Evolutionary conservation across 2,113 vertebrate genomes (phyloP).

Genomic region (Oreochromis niloticus): DNA sequence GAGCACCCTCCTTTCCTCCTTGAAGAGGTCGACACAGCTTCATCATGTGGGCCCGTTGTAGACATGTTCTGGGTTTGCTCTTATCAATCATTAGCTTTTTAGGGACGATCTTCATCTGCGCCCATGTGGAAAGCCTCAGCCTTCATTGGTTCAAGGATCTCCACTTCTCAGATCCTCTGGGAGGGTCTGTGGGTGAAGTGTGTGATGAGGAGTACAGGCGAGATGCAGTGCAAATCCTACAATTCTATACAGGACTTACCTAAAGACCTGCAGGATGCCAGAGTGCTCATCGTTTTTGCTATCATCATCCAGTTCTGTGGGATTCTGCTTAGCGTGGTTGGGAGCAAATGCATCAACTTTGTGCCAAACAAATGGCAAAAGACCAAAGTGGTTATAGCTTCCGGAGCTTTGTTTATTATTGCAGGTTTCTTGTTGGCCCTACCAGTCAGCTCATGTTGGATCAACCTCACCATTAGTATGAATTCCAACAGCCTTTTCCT

Average conservation of each 20-base stretch:
- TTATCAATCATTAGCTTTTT: conserved; percentile 80
- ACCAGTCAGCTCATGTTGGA: conserved; percentile 74
- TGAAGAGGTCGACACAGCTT: neutral
- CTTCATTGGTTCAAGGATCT: conserved; percentile 83
- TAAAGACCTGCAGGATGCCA: too few species aligned
- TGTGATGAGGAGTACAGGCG: conserved; percentile 66
- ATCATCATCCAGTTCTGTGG: conserved; percentile 58
- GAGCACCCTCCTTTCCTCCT: neutral
- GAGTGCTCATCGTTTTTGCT: conserved; percentile 49
- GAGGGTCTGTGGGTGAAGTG: conserved; percentile 80
- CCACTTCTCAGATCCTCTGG: conserved; percentile 77
- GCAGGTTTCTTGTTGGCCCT: conserved; percentile 67
- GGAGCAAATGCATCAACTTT: conserved; percentile 71
- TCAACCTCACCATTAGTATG: neutral
- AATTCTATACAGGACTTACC: too few species aligned
- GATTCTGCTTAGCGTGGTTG: conserved; percentile 42
- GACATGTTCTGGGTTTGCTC: conserved; percentile 76
- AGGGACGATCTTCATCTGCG: conserved; percentile 78
- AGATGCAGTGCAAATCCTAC: conserved; percentile 79
- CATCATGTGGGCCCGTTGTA: conserved; percentile 53
- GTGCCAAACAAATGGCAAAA: too few species aligned
- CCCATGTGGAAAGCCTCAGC: conserved; percentile 80
- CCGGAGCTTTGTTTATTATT: conserved; percentile 63
- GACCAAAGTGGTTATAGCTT: conserved; percentile 41
- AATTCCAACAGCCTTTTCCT: conserved; percentile 80